These are phyloP conservation scores for Oryzias sinensis DNA, from an alignment of 2,797 vertebrate species.

Conservation along the genomic window DNA sequence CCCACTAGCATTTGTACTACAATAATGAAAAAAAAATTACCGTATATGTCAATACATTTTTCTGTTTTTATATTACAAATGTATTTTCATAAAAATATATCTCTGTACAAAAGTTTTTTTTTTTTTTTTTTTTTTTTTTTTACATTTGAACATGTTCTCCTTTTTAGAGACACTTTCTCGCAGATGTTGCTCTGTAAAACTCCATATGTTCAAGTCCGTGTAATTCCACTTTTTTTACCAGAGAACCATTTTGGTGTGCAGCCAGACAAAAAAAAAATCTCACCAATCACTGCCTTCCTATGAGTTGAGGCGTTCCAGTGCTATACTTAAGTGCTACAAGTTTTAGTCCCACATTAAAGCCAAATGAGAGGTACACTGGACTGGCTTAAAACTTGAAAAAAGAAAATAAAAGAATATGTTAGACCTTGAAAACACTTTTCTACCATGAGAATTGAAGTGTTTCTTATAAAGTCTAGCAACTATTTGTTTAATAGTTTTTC, in stretches of 20 bases:
- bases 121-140: slow-evolving; percentile 53
- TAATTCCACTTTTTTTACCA: slow-evolving; percentile 41
- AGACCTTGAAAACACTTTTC: slow-evolving; percentile 24
- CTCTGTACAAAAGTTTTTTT: slow-evolving; percentile 95
- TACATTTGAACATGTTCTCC: slow-evolving; percentile 68
- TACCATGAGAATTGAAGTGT: slow-evolving; percentile 18
- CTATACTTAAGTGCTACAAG: slow-evolving; percentile 32
- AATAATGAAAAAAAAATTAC: slow-evolving; percentile 96
- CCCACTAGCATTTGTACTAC: slow-evolving; percentile 93
- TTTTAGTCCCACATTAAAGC: slow-evolving; percentile 29
- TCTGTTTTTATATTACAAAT: slow-evolving; percentile 97
- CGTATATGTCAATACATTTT: slow-evolving; percentile 85
- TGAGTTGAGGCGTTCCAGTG: slow-evolving; percentile 59
- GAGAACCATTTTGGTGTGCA: slow-evolving; percentile 60
- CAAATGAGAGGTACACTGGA: slow-evolving; percentile 38
- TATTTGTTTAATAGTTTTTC: slow-evolving; percentile 41
- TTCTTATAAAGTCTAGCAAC: slow-evolving; percentile 8
- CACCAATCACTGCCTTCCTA: slow-evolving; percentile 55
- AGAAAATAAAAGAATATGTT: slow-evolving; percentile 2
- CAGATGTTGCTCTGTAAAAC: slow-evolving; percentile 40
- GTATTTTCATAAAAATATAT: slow-evolving; percentile 99
- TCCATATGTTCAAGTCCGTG: slow-evolving; percentile 47
- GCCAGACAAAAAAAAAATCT: slow-evolving; percentile 40
- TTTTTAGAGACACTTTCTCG: slow-evolving; percentile 51
- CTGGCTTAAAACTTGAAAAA: slow-evolving; percentile 30